Evolutionary conservation across 2,113 vertebrate genomes (phyloP).

Genomic region (Vanacampus margaritifer): DNA sequence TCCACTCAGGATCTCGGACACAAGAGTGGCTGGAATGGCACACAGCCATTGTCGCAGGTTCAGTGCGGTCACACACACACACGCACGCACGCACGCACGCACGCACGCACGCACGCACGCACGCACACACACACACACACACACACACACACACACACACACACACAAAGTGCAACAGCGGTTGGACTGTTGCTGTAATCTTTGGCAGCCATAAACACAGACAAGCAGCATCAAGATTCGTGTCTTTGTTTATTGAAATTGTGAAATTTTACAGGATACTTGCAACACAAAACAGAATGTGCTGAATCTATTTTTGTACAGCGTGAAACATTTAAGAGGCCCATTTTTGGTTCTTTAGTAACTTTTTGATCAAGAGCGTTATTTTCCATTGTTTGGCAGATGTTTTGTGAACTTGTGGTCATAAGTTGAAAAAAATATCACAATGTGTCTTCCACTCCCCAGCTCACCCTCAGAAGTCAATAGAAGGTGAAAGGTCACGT

Average conservation of each 20-base stretch:
- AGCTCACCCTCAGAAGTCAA: not conserved
- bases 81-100: conserved; percentile 17
- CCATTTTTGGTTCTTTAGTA: too few relatives aligned
- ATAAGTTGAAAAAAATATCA: not conserved
- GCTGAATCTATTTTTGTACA: not conserved
- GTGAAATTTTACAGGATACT: conserved; percentile 9
- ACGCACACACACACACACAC: conserved; percentile 32
- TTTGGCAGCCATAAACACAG: conserved; percentile 21
- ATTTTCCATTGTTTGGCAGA: too few relatives aligned
- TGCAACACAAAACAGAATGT: not conserved
- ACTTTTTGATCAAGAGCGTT: too few relatives aligned
- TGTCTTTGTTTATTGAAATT: not conserved
- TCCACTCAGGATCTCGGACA: conserved; percentile 45
- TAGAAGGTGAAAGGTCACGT: not conserved
- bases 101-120: too few relatives aligned
- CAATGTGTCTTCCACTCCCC: not conserved
- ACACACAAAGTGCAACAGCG: conserved; percentile 3
- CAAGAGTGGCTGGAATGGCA: conserved; percentile 56
- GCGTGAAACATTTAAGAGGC: too few relatives aligned
- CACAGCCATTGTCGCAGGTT: conserved; percentile 60
- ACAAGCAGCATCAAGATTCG: conserved; percentile 2
- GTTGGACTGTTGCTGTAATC: not conserved
- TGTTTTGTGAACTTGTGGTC: too few relatives aligned
- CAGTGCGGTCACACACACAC: conserved; percentile 44
- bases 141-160: conserved; percentile 29